Evolutionary conservation across 1,140 invertebrate genomes (phyloP).

Genomic region (Drosophila mojavensis): DNA sequence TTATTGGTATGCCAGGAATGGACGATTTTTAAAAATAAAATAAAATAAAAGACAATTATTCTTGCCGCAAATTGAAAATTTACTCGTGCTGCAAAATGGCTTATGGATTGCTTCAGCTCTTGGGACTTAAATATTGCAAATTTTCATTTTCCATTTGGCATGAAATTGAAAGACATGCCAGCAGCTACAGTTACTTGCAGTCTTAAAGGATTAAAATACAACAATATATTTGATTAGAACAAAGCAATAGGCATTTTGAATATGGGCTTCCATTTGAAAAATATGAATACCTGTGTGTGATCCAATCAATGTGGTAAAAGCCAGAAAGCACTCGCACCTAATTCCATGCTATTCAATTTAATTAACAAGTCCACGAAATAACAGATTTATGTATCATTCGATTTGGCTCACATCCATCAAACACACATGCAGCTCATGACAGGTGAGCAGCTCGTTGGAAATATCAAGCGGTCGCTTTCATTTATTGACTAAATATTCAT

Average conservation of each 20-base stretch:
- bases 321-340: too few species aligned
- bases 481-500: constrained; percentile 28
- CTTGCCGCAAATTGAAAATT: constrained; percentile 1
- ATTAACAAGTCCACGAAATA: neutral
- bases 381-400: neutral
- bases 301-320: too few species aligned
- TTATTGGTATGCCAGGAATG: constrained; percentile 1
- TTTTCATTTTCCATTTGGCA: too few species aligned
- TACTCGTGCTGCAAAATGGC: constrained; percentile 3
- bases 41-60: constrained; percentile 11
- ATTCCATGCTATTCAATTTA: neutral
- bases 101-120: neutral
- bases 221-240: too few species aligned
- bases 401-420: neutral
- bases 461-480: constrained; percentile 2
- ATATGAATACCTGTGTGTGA: too few species aligned
- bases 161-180: too few species aligned
- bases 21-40: neutral
- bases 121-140: neutral
- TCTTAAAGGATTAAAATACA: too few species aligned
- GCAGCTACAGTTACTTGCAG: too few species aligned
- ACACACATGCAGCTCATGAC: constrained; percentile 5
- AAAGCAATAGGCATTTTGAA: too few species aligned
- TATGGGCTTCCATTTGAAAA: too few species aligned
- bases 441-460: constrained; percentile 20